Evolutionary conservation across 2,797 vertebrate species (phyloP).

Genomic region (Coracias cyanogaster): DNA sequence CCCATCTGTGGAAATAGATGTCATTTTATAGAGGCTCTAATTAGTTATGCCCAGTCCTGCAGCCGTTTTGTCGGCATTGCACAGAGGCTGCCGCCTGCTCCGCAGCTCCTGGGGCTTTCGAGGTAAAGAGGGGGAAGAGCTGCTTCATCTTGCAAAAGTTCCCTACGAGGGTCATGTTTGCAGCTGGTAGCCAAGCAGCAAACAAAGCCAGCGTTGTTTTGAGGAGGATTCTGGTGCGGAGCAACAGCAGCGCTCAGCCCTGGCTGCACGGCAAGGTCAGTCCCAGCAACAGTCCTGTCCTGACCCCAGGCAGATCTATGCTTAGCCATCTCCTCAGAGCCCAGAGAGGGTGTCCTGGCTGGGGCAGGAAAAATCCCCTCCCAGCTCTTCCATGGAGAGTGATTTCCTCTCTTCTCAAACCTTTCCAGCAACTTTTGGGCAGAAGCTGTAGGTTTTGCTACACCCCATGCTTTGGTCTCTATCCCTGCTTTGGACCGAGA

Average conservation of each 20-base stretch:
- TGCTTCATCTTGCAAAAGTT: background rate
- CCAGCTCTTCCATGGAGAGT: background rate
- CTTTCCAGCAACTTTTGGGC: background rate
- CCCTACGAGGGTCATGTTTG: fast-evolving
- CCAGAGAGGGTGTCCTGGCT: fast-evolving
- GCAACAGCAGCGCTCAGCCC: fast-evolving
- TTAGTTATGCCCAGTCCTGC: slow-evolving; percentile 13
- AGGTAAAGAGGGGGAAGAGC: background rate
- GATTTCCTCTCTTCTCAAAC: background rate
- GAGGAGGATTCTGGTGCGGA: fast-evolving
- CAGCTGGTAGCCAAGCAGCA: background rate
- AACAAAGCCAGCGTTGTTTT: background rate
- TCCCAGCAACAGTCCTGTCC: background rate
- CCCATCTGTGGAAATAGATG: slow-evolving; percentile 49
- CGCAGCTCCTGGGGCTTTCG: fast-evolving
- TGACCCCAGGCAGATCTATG: background rate
- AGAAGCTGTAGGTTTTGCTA: background rate
- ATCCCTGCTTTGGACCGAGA: background rate
- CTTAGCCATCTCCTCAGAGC: background rate
- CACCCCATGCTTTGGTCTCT: fast-evolving
- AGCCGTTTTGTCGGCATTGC: fast-evolving
- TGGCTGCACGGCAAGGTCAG: fast-evolving
- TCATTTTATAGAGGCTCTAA: slow-evolving; percentile 26
- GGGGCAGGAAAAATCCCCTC: background rate
- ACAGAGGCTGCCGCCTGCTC: background rate